Base-by-base conservation (phyloP, 53 echinoderm and acorn worm genomes). In the Actinopyga echinites region DNA sequence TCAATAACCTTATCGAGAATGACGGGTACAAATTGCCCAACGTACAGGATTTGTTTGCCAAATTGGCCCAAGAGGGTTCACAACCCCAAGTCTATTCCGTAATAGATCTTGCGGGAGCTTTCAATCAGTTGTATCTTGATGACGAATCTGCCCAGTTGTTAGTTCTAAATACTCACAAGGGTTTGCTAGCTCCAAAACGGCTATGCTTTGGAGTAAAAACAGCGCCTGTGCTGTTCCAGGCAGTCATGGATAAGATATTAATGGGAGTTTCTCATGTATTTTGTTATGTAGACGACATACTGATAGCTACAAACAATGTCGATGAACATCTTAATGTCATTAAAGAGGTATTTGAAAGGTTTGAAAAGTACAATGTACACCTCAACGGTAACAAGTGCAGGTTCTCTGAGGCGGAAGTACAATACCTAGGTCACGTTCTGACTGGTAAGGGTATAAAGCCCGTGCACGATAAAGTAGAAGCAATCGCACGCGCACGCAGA, bases 11-110 rank as follows among this genome's bases (percentile, higher is more conserved):
- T 15, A 85, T 85, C n/a, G 84, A 73, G 35, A 67, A 74, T 74
- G 74, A 84, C 71, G 73, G 34, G 56, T 84, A 84, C 60, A 73
- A 74, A 74, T 83, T 68, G 54, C 83, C 83, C 6, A 83, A 69
- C 66, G 69, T 67, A n/a, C 67, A 69, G 44, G 83, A 65, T 30
- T 25, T 83, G 29, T 79, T 79, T 79, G 80, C 80, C 2, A 56
- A 79, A 57, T 57, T 55, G 3, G 56, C 56, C n/a, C 56, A 79
- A 55, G 57, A 79, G 9, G 80, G 80, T 54, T 28, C 4, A 2
- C 58, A 54, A 23, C 80, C 80, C 1, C 53, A 79, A 56, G 57
- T 79, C 8, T 79, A 79, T 28, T 79, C 80, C 13, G 80, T 79
- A 8, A 55, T 82, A 36, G 82, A 82, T 61, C 36, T 82, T 10